Conservation (phyloP, 2,888 invertebrate species). For the Perithous albicinctus region DNA sequence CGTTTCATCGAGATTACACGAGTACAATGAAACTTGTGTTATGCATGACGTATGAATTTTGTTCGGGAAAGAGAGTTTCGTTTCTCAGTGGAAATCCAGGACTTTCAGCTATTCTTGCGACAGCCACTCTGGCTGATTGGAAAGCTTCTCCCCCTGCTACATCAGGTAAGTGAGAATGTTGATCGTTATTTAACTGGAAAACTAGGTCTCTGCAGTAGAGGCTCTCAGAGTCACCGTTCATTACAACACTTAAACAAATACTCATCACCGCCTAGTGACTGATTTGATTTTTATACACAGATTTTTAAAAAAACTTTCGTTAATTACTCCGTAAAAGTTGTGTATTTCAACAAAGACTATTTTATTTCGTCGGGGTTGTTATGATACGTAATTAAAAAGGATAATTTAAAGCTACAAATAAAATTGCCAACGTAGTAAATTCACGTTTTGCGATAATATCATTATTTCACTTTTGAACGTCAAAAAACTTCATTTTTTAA, state of each 20-base stretch:
- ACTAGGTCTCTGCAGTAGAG: background rate
- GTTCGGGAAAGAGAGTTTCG: constrained; percentile 33
- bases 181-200: constrained; percentile 56
- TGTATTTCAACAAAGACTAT: no score
- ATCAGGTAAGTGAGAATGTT: constrained; percentile 48
- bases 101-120: constrained; percentile 40
- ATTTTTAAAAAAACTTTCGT: background rate
- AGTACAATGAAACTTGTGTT: constrained; percentile 11
- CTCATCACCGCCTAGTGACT: background rate
- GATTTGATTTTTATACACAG: background rate
- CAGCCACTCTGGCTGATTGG: constrained; percentile 64
- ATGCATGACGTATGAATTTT: constrained; percentile 54
- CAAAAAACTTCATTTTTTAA: no score
- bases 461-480: no score
- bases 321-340: background rate
- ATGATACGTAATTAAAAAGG: background rate
- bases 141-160: constrained; percentile 48
- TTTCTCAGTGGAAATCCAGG: constrained; percentile 27
- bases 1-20: constrained; percentile 17
- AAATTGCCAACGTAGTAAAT: no score
- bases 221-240: background rate
- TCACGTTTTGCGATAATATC: no score
- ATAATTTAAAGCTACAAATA: background rate
- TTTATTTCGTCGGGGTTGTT: no score
- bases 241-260: background rate